A percentile compares a stretch with the other conserved stretches of the same genome.
Conservation (phyloP, 2,888 invertebrate genomes). For the Tenthredo mesomela region DNA sequence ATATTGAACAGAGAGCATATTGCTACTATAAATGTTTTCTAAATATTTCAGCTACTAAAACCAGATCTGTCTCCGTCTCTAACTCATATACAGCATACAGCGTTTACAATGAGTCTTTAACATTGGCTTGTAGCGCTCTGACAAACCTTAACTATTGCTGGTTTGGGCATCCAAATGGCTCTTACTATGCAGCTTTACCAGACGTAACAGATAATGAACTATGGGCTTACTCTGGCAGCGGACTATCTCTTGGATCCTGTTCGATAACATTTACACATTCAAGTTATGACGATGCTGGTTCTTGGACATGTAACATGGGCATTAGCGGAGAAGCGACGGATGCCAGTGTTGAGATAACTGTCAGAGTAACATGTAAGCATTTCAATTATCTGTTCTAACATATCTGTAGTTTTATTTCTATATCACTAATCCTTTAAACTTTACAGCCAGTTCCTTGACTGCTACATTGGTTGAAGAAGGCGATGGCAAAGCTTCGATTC, state of each 20-base stretch:
- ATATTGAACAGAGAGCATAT: not conserved
- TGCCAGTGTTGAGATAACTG: constrained; percentile 47
- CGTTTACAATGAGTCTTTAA: constrained; percentile 65
- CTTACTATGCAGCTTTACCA: constrained; percentile 44
- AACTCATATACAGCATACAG: constrained; percentile 37
- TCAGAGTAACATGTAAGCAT: constrained; percentile 44
- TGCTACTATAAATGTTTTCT: not conserved
- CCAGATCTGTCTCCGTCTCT: constrained; percentile 14
- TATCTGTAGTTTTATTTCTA: not conserved
- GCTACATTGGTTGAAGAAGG: constrained; percentile 38
- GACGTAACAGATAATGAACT: constrained; percentile 18
- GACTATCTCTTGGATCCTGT: constrained; percentile 50
- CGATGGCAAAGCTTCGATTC: constrained; percentile 5
- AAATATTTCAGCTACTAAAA: not conserved
- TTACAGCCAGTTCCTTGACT: constrained; percentile 42
- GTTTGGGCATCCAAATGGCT: constrained; percentile 79
- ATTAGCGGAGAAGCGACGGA: constrained; percentile 29
- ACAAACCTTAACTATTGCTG: constrained; percentile 78
- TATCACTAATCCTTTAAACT: not conserved
- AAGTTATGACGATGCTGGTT: constrained; percentile 44
- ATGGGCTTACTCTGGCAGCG: constrained; percentile 46
- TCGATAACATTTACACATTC: constrained; percentile 45
- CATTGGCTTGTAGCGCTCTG: constrained; percentile 75
- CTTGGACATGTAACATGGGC: constrained; percentile 54
- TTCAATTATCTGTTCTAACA: not conserved